Percentiles rank a stretch among this genome's conserved stretches.
Conservation (phyloP, 1,140 invertebrate species). For the Drosophila seguyi region DNA sequence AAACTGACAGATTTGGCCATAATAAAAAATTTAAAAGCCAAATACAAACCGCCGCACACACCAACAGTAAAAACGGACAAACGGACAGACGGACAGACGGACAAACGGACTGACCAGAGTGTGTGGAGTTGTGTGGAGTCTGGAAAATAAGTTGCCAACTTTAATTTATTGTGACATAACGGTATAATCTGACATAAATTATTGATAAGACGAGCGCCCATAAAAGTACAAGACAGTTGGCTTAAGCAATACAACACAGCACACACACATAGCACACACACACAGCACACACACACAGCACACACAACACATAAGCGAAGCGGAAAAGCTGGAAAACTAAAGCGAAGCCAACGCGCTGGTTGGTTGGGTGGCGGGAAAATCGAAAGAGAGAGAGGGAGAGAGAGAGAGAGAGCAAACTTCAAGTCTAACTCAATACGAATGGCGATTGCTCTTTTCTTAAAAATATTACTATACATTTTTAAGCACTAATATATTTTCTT, state of each 20-base stretch:
- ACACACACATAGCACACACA: conserved; percentile 5
- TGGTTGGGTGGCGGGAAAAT: conserved; percentile 19
- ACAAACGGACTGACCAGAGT: conserved; percentile 6
- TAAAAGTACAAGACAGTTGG: conserved; percentile 84
- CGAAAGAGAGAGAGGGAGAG: too few relatives aligned
- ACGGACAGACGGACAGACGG: too few relatives aligned
- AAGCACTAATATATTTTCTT: too few relatives aligned
- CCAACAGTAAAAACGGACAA: not conserved
- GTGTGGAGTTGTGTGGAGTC: conserved; percentile 47
- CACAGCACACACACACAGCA: not conserved
- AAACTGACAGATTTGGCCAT: conserved; percentile 82
- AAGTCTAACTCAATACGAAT: not conserved
- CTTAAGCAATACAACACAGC: conserved; percentile 60
- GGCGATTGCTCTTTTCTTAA: not conserved
- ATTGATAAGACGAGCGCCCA: conserved; percentile 82
- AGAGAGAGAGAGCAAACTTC: conserved; percentile 1
- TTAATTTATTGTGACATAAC: conserved; percentile 85
- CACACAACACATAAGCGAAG: not conserved
- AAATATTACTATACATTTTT: not conserved
- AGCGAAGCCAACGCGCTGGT: conserved; percentile 12
- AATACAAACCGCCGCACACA: conserved; percentile 39
- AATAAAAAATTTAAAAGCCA: conserved; percentile 77
- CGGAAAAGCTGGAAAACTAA: conserved; percentile 48
- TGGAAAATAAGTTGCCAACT: conserved; percentile 84
- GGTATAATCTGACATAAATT: conserved; percentile 85